Conservation (phyloP, 1,140 invertebrate genomes). For the Cepaea nemoralis region DNA sequence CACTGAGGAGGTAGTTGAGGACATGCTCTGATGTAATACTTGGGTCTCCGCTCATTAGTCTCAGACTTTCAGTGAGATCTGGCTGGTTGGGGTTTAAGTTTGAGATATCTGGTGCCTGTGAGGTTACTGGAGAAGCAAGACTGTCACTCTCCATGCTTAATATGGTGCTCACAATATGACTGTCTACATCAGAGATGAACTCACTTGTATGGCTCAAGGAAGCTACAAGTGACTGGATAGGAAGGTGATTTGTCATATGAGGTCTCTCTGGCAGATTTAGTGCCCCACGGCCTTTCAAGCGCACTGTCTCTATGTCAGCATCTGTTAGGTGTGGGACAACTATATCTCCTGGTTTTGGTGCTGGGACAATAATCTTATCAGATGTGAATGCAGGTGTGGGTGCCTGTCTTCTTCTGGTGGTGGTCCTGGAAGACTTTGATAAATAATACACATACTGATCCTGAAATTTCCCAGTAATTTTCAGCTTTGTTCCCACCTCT, state of each 20-base stretch:
- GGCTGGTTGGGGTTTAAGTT: constrained; percentile 44
- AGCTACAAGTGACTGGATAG: background rate
- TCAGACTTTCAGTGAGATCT: constrained; percentile 45
- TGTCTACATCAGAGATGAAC: constrained; percentile 57
- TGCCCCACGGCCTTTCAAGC: constrained; percentile 43
- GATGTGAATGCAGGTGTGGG: constrained; percentile 23
- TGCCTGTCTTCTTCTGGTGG: constrained; percentile 52
- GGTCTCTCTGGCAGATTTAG: constrained; percentile 35
- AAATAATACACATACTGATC: constrained; percentile 68
- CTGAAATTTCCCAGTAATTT: constrained; percentile 67
- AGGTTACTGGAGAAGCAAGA: constrained; percentile 41
- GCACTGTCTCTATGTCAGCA: constrained; percentile 65
- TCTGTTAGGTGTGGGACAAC: constrained; percentile 67
- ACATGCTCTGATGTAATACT: constrained; percentile 64
- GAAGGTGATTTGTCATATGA: background rate
- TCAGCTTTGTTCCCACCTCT: constrained; percentile 61
- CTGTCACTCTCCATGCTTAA: constrained; percentile 66
- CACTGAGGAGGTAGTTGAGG: constrained; percentile 44
- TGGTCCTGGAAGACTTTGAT: constrained; percentile 60
- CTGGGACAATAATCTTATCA: constrained; percentile 54
- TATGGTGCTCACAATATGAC: constrained; percentile 65
- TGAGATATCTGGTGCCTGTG: constrained; percentile 37
- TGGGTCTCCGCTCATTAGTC: constrained; percentile 50
- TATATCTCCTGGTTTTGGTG: constrained; percentile 64
- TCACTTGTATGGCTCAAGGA: constrained; percentile 20